Evolutionary conservation across 2,113 vertebrate genomes (phyloP), one percentile per base, ranked within the genome.

Genomic region (Nerophis ophidion): DNA sequence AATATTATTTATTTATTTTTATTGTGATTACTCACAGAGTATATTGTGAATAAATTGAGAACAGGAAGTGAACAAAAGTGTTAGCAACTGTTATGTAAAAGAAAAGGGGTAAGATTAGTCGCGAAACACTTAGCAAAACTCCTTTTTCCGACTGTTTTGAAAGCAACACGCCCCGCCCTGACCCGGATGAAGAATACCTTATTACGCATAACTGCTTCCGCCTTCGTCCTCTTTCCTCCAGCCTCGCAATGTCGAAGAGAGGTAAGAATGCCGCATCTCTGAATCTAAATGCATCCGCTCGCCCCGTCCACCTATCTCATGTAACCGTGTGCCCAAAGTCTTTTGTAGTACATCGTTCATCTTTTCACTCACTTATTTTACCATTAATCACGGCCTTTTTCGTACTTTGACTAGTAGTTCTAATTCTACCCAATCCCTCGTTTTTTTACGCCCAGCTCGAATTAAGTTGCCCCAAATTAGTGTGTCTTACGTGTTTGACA

Each of bases 161-260:
- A 44, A 11, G 40, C 40, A 44, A 3, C 40, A 44, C 11, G 12
- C 12, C 10, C 40, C 10, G 12, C 3, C 11, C 4, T 44, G 72
- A 82, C 76, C 84, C 79, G 76, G 80, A 86, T 45, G 80, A 4
- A 69, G 48, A 61, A 82, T 9, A 51, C 78, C 60, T 69, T 84
- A 90, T 89, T 82, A 84, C 83, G 81, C 83, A 80, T 36, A 76
- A 80, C 84, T 64, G 86, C 67, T 83, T 73, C 76, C 70, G 66
- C 7, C 40, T 6, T 48, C 86, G 80, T 65, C 77, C 88, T 88
- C 85, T 90, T 89, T 85, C 85, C 72, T 66, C 51, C 11, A 64
- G 26, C 45, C 83, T 86, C 72, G 84, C 89, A 1, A 91, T 91
- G 90, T 91, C 90, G 67, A 91, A 91, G 89, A 89, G 90, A 90